Percentiles rank a stretch among this genome's conserved stretches.
These are phyloP conservation scores for Pleuronectes platessa DNA, from an alignment of 2,113 vertebrate species.

Conservation along the genomic window DNA sequence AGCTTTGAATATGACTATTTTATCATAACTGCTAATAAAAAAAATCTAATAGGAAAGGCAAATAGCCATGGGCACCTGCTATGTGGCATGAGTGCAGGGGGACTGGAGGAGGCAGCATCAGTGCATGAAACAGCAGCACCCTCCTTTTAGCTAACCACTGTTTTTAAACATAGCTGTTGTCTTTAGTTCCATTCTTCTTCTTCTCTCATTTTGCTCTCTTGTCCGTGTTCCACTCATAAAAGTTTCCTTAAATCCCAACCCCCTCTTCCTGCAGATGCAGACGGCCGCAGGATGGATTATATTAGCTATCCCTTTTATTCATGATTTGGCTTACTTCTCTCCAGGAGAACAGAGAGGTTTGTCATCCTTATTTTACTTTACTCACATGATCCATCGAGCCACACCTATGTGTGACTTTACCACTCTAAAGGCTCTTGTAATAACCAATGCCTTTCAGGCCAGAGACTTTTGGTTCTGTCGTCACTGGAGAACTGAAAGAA, in stretches of 20 bases:
- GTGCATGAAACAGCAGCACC: neutral
- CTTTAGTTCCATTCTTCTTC: neutral
- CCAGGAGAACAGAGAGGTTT: neutral
- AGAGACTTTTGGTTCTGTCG: neutral
- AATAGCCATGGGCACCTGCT: neutral
- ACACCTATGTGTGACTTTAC: slow-evolving; percentile 41
- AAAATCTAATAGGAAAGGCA: neutral
- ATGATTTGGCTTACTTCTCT: neutral
- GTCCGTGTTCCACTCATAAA: neutral
- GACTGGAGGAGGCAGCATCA: too few relatives aligned
- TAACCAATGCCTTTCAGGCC: neutral
- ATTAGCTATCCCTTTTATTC: neutral
- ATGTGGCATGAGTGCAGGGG: neutral
- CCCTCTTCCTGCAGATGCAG: too few relatives aligned
- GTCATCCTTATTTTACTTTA: slow-evolving; percentile 34
- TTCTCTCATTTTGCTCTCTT: neutral
- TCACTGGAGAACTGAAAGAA: neutral
- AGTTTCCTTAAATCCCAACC: too few relatives aligned
- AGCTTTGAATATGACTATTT: neutral
- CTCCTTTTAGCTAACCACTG: neutral
- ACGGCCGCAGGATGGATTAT: neutral
- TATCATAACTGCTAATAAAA: neutral
- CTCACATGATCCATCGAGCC: slow-evolving; percentile 1
- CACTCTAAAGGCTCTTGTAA: slow-evolving; percentile 20
- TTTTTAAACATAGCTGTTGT: neutral